Percentiles rank a stretch among this genome's conserved stretches.
These are phyloP conservation scores for Condylostylus longicornis DNA, from an alignment of 1,140 invertebrate genomes.

Conservation along the genomic window DNA sequence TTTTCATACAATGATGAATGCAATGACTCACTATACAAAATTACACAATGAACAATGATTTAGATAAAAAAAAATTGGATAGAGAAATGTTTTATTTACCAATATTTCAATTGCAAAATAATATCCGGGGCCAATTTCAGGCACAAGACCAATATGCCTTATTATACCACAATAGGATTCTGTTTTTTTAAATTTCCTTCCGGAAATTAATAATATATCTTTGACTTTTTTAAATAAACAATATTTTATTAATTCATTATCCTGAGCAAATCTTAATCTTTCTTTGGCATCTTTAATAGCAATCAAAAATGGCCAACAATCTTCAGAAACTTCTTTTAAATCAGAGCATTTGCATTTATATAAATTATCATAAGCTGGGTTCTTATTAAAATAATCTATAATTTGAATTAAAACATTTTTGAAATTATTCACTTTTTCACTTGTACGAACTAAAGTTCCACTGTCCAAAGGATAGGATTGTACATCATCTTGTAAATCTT, in stretches of 20 bases:
- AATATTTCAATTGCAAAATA: conserved; percentile 41
- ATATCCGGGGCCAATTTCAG: conserved; percentile 35
- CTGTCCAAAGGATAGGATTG: no score
- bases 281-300: conserved; percentile 34
- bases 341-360: conserved; percentile 12
- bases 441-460: neutral
- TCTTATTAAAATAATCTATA: conserved; percentile 8
- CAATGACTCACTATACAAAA: no score
- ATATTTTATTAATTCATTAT: conserved; percentile 32
- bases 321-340: conserved; percentile 11
- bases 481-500: neutral
- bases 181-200: conserved; percentile 22
- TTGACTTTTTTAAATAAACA: conserved; percentile 25
- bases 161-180: conserved; percentile 24
- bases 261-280: conserved; percentile 34
- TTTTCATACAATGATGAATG: no score
- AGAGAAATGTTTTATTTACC: conserved; percentile 29
- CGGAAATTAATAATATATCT: conserved; percentile 24
- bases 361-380: conserved; percentile 11
- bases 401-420: conserved; percentile 13
- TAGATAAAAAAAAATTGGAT: neutral
- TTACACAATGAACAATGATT: neutral
- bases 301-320: conserved; percentile 36
- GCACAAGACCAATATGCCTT: conserved; percentile 38
- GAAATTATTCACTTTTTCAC: neutral